Evolutionary conservation across 2,113 vertebrate species (phyloP).

Genomic region (Chitala chitala): DNA sequence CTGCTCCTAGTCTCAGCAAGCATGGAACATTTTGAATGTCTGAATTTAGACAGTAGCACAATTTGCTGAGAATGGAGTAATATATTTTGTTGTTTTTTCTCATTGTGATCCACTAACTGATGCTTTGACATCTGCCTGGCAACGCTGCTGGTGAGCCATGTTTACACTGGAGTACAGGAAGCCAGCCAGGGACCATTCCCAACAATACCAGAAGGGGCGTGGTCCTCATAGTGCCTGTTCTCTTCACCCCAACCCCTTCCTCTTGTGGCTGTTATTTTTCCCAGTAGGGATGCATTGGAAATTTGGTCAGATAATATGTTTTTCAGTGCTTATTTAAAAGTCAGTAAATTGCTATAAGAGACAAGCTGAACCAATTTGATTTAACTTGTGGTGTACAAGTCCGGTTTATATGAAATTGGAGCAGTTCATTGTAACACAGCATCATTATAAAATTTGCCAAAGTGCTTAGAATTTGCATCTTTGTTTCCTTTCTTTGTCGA

Average conservation of each 20-base stretch:
- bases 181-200: slow-evolving; percentile 1
- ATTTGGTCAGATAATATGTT: background rate
- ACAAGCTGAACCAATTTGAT: background rate
- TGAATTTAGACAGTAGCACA: background rate
- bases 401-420: background rate
- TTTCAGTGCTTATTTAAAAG: background rate
- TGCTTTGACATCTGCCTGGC: background rate
- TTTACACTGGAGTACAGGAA: slow-evolving; percentile 2
- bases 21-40: background rate
- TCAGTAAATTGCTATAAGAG: background rate
- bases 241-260: background rate
- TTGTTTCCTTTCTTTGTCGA: background rate
- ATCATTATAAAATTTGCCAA: background rate
- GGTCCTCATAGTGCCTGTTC: background rate
- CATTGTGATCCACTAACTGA: background rate
- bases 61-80: too few relatives aligned
- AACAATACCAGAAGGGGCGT: background rate
- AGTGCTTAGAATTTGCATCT: background rate
- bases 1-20: background rate
- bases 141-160: background rate
- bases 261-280: background rate
- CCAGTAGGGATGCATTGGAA: background rate
- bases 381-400: background rate
- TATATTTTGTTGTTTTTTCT: too few relatives aligned
- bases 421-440: background rate